These are phyloP conservation scores for Galaxea fascicularis DNA, from an alignment of 92 coral and sea anemone species.

Conservation along the genomic window DNA sequence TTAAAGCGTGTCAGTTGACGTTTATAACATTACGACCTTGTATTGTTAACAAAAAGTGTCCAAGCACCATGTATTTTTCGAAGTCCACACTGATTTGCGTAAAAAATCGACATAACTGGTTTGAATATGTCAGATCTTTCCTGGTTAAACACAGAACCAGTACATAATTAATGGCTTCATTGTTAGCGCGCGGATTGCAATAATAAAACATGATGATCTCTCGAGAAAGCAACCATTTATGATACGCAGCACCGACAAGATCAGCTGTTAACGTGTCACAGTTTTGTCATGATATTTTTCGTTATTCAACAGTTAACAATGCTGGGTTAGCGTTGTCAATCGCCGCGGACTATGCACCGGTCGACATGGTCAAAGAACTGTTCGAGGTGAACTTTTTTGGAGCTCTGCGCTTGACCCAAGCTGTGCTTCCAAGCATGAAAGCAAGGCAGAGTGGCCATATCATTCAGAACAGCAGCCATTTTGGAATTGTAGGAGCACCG, in stretches of 20 bases:
- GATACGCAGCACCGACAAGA: neutral
- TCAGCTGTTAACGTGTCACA: neutral
- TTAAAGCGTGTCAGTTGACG: too few relatives aligned
- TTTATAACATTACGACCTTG: too few relatives aligned
- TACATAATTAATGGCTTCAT: too few relatives aligned
- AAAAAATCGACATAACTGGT: too few relatives aligned
- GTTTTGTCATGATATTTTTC: neutral
- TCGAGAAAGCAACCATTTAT: too few relatives aligned
- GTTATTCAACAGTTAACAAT: conserved; percentile 77
- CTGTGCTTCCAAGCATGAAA: conserved; percentile 91
- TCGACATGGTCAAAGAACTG: conserved; percentile 61
- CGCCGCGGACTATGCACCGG: conserved; percentile 63
- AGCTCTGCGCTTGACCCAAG: conserved; percentile 69
- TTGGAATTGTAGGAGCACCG: conserved; percentile 75
- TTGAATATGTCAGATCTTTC: too few relatives aligned
- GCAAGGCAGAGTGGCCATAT: conserved; percentile 73
- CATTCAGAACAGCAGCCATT: conserved; percentile 76
- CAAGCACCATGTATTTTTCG: too few relatives aligned
- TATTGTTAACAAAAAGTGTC: too few relatives aligned
- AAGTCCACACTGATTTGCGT: too few relatives aligned
- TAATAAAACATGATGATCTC: too few relatives aligned
- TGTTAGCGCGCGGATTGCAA: too few relatives aligned
- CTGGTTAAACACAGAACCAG: too few relatives aligned
- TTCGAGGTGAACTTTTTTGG: conserved; percentile 88
- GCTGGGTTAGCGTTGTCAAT: conserved; percentile 74